Evolutionary conservation across 1,140 invertebrate genomes (phyloP).

Genomic region (Hormaphis cornu): DNA sequence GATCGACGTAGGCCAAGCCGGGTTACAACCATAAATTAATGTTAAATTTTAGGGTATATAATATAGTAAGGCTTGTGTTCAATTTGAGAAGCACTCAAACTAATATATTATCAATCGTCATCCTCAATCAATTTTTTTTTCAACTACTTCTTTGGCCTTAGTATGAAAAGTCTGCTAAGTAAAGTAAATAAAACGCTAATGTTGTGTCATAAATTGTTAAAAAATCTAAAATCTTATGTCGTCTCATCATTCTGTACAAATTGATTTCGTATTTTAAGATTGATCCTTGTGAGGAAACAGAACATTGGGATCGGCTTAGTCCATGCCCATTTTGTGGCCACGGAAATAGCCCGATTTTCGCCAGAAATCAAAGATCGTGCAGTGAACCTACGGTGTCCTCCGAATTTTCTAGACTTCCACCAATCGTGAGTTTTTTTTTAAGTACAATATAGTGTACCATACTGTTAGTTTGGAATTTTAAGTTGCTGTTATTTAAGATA

Average conservation of each 20-base stretch:
- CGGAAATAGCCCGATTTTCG: constrained; percentile 36
- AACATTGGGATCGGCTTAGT: constrained; percentile 19
- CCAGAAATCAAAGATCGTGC: constrained; percentile 37
- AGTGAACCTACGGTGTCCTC: constrained; percentile 38
- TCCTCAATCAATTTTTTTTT: no score
- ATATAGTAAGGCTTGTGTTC: no score
- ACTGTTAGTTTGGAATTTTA: neutral
- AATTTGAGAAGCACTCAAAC: no score
- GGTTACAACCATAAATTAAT: no score
- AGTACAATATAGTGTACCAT: neutral
- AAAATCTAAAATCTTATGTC: no score
- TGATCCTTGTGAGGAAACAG: neutral
- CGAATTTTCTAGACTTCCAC: constrained; percentile 38
- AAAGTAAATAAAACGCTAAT: no score
- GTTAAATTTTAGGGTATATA: no score
- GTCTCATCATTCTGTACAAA: neutral
- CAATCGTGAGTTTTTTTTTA: constrained; percentile 37
- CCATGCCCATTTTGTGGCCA: constrained; percentile 38
- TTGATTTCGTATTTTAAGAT: neutral
- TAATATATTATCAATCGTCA: no score
- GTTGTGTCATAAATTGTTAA: no score
- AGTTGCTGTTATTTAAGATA: neutral
- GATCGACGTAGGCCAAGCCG: no score
- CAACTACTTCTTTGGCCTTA: no score
- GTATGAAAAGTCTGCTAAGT: no score